Evolutionary conservation across 30 jellyfish, hydroid and myxozoan species (phyloP), one percentile per base, ranked within the genome.

Genomic region (Aurelia aurita complex sp. Pacific): DNA sequence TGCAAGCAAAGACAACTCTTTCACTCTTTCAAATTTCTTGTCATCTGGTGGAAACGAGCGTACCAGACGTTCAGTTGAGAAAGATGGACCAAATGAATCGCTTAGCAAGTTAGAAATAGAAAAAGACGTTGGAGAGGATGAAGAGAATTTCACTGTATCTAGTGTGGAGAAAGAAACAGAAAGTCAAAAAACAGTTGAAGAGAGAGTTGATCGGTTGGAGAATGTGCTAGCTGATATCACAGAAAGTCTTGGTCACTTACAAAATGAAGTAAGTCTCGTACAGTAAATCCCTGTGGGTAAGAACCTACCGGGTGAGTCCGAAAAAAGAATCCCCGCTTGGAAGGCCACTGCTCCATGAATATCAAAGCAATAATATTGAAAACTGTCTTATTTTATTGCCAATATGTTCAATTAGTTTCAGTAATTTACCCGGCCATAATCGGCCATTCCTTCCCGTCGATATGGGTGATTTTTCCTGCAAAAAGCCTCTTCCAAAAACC

Each of bases 21-120:
- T 70, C 67, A 82, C 92, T 3, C 40, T 82, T 12, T 69, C 92
- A 73, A 82, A 75, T 70, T 82, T 82, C 70, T 34, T 82, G 52
- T 80, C 59, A 35, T 19, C 69, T 75, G 69, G 42, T 0, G 29
- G 51, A 10, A 64, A 62, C 17, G 85, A 42, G 66, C 79, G 92
- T 5, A 52, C 72, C n/a, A 62, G 79, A 40, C 59, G 92, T 40
- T 82, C 92, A 7, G 40, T 82, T 15, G 74, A 55, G 23, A 40
- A 5, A n/a, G 89, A 66, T 16, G 78, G 11, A 3, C 33, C 83
- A 8, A 46, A 46, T 33, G 81, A 71, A 43, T 42, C 70, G 36
- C 33, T 6, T 61, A 23, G 36, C 36, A 23, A 61, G 36, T 61
- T 61, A 61, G 70, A 11, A 61, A n/a, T 61, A 9, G 61, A 64